Base-by-base conservation (phyloP, 2,113 vertebrate species). In the Dipodomys merriami region DNA sequence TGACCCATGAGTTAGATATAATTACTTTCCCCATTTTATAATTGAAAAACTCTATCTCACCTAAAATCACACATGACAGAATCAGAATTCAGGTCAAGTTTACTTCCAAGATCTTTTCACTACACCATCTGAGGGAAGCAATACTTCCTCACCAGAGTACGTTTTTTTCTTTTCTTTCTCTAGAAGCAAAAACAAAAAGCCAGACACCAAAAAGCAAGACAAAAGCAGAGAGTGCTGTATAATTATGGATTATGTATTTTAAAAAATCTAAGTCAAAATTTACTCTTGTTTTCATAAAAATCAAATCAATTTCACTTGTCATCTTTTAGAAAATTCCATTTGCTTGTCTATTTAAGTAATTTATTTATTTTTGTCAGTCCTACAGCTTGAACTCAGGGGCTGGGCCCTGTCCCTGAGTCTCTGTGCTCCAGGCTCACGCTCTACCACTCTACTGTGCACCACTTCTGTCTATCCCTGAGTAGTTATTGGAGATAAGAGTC, bases 271-370 rank as follows among this genome's bases (percentile, higher is more conserved):
- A 68, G n/a, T 44, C 71, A 78, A 71, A 87, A 93, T n/a, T 22
- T 76, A 64, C 44, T 67, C 19, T 39, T 30, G 19, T 13, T 64
- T 39, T 84, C 73, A 74, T 80, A 80, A 91, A 84, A 87, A 27
- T 80, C 57, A 69, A 62, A 57, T 85, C 29, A 57, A 71, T 81
- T 44, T 90, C 67, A 79, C 60, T 77, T 79, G 30, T 65, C 83
- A 80, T 35, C 25, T 81, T 96, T 84, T 67, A 91, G 83, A 77
- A 85, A 29, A 74, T 92, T 71, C 19, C 2, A 49, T 71, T n/a
- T 94, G 25, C n/a, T 69, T 62, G 79, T 15, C 74, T 88, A n/a
- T 67, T 65, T 53, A 89, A 57, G 12, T 18, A 15, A 57, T 18
- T 57, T 57, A 57, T 57, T 57, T 49, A 49, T 49, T 49, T 49